Percentiles rank a stretch among this genome's conserved stretches.
Evolutionary conservation across 2,113 vertebrate species (phyloP).

Genomic region (Hoplias malabaricus): DNA sequence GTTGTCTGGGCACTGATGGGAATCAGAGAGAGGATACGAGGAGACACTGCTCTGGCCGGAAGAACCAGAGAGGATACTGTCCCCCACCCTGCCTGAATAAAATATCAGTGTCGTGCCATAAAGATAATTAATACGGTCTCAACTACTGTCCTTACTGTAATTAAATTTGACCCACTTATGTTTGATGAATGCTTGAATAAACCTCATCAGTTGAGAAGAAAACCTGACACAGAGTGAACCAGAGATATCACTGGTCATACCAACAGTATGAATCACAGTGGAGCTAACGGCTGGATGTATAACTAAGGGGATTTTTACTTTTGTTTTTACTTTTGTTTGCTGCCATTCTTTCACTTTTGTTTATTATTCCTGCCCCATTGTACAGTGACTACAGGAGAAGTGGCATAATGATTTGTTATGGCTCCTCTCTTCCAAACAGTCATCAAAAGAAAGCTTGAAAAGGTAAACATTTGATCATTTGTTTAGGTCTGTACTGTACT

Average conservation of each 20-base stretch:
- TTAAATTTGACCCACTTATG: constrained; percentile 77
- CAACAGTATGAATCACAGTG: background rate
- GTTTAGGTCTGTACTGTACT: too few relatives aligned
- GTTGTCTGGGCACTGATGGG: constrained; percentile 51
- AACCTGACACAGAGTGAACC: constrained; percentile 51
- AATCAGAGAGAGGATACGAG: constrained; percentile 64
- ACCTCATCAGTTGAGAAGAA: constrained; percentile 54
- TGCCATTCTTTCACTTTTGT: background rate
- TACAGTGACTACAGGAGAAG: background rate
- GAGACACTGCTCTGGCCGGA: constrained; percentile 58
- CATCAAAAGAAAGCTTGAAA: constrained; percentile 2
- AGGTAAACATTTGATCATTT: background rate
- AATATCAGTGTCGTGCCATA: constrained; percentile 73
- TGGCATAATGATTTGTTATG: background rate
- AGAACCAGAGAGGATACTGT: constrained; percentile 63
- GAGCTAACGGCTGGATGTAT: background rate
- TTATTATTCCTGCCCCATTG: background rate
- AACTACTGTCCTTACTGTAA: constrained; percentile 69
- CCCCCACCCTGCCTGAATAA: constrained; percentile 69
- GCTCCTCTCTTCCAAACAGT: background rate
- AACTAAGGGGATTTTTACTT: background rate
- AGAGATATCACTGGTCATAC: constrained; percentile 29
- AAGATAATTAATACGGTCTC: constrained; percentile 78
- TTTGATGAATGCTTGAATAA: constrained; percentile 75
- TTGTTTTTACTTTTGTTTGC: background rate